Evolutionary conservation across 2,888 invertebrate genomes (phyloP).

Genomic region (Exephanes ischioxanthus): DNA sequence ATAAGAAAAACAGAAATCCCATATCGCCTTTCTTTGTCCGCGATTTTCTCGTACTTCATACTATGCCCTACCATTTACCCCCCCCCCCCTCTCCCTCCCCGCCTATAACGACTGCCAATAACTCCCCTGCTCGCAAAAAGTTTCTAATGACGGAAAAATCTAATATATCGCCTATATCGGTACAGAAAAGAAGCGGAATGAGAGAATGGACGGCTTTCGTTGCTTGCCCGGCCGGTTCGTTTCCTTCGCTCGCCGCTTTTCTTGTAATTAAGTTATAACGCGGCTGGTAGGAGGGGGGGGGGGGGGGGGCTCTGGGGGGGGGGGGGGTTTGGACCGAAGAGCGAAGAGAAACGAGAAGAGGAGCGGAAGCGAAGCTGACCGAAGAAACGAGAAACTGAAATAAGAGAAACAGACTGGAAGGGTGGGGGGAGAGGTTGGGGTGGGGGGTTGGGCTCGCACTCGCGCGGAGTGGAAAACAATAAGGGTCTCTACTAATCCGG

Average conservation of each 20-base stretch:
- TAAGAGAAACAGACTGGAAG: slow-evolving; percentile 27
- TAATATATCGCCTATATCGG: slow-evolving; percentile 78
- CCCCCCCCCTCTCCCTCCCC: neutral
- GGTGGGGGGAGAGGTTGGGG: slow-evolving; percentile 39
- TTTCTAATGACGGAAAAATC: slow-evolving; percentile 83
- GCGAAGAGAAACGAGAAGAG: slow-evolving; percentile 51
- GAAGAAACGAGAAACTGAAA: slow-evolving; percentile 21
- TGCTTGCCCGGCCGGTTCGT: slow-evolving; percentile 54
- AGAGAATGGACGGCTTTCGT: slow-evolving; percentile 60
- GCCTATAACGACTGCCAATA: slow-evolving; percentile 51
- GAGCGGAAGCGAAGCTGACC: slow-evolving; percentile 27
- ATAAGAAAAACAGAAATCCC: slow-evolving; percentile 43
- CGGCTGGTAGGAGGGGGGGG: slow-evolving; percentile 4
- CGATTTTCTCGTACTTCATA: neutral
- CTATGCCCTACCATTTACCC: neutral
- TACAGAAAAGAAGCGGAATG: slow-evolving; percentile 21
- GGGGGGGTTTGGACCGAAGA: slow-evolving; percentile 34
- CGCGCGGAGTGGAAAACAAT: slow-evolving; percentile 84
- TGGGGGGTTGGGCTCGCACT: slow-evolving; percentile 63
- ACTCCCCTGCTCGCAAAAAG: slow-evolving; percentile 75
- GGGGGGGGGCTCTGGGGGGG: too few relatives aligned
- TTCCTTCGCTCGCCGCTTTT: slow-evolving; percentile 78
- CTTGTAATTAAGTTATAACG: slow-evolving; percentile 84
- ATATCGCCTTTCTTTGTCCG: slow-evolving; percentile 13
- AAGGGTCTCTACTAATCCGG: slow-evolving; percentile 83